Conservation (phyloP, 2,797 vertebrate species). For the Pipistrellus nathusii region DNA sequence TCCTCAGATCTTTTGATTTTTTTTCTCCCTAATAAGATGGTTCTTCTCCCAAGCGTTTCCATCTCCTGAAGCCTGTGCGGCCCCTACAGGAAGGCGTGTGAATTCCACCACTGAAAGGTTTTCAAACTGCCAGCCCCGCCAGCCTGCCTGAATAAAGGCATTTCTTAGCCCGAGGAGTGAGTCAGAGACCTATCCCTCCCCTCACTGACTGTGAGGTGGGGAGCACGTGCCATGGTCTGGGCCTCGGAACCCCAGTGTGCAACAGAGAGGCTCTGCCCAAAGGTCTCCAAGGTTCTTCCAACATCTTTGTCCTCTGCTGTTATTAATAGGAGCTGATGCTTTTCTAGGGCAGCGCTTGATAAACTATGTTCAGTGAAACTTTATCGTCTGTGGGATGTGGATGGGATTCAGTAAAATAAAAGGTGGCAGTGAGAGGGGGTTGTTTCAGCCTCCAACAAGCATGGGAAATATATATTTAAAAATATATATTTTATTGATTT, state of each 20-base stretch:
- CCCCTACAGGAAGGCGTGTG: conserved; percentile 75
- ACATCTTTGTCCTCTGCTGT: background rate
- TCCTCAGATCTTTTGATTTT: background rate
- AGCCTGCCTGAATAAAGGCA: background rate
- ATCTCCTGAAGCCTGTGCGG: conserved; percentile 52
- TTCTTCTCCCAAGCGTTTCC: background rate
- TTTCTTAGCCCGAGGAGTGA: background rate
- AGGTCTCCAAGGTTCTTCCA: background rate
- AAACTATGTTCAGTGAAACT: background rate
- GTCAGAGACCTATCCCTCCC: background rate
- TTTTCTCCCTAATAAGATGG: background rate
- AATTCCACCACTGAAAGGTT: conserved; percentile 29
- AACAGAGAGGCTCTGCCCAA: background rate
- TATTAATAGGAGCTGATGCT: background rate
- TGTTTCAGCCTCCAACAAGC: background rate
- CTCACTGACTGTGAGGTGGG: background rate
- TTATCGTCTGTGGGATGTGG: background rate
- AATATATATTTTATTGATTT: too few relatives aligned
- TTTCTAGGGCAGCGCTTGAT: background rate
- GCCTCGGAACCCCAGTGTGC: background rate
- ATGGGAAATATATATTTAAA: background rate
- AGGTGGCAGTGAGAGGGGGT: background rate
- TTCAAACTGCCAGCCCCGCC: background rate
- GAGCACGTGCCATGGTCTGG: background rate
- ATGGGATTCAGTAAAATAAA: background rate